Base-by-base conservation (phyloP, 1,140 invertebrate genomes). In the Hylaeus volcanicus region DNA sequence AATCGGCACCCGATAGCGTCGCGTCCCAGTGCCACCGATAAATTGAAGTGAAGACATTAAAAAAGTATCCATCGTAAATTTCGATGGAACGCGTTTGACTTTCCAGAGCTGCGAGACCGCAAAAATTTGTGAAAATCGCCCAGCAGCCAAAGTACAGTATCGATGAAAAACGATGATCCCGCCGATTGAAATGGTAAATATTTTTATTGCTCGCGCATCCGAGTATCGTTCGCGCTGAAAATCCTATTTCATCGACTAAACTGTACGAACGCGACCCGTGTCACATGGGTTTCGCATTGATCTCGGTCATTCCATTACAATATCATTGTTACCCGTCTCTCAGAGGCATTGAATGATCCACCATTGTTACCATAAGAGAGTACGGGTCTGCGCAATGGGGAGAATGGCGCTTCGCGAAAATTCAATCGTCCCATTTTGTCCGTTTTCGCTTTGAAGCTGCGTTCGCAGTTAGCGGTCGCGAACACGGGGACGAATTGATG, bases 221-320 rank as follows among this genome's bases (percentile, higher is more conserved):
- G 64, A n/a, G 77, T 80, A 60, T 79, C 81, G 66, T 84, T 64
- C 72, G 41, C 78, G 41, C 26, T 78, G 68, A 72, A 81, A 86
- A 82, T 86, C 68, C 82, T 80, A 76, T 85, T 84, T 81, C 82
- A 69, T 73, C 66, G 66, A 26, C 48, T 45, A 71, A 70, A 74
- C n/a, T 61, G 58, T 58, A 65, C n/a, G 51, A 72, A 64, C 53
- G 72, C 48, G 71, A 58, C 74, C 45, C 45, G 58, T 41, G 69
- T 51, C 68, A 66, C 55, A 70, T 60, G 74, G 83, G 65, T 66
- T 26, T 65, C 71, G 53, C 65, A 58, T 74, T 55, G 83, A 79
- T 82, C 55, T 71, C 56, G 65, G 66, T 85, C 66, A 63, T 85
- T 84, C 74, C 58, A 72, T 74, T 74, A 79, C 82, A 77, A 74